These are phyloP conservation scores for Pelecanoides urinatrix DNA, from an alignment of 2,113 vertebrate species.

Conservation along the genomic window DNA sequence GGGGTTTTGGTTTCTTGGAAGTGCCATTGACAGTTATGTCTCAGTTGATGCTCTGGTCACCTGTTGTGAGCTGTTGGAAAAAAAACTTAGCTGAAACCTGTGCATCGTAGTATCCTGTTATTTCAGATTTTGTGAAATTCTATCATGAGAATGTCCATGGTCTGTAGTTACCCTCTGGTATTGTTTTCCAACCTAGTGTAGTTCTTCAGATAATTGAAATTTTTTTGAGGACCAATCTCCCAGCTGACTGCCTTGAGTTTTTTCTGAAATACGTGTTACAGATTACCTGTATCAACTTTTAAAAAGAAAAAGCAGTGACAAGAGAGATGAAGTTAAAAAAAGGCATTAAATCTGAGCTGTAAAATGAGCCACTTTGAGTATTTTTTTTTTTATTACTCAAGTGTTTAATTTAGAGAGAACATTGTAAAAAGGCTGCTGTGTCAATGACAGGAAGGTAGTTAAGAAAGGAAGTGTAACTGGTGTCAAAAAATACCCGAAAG, in stretches of 20 bases:
- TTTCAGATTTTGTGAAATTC: background rate
- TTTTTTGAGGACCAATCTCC: background rate
- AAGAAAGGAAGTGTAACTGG: background rate
- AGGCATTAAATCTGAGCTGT: background rate
- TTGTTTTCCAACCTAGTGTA: background rate
- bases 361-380: background rate
- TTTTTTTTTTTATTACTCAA: fast-evolving
- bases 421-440: background rate
- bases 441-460: background rate
- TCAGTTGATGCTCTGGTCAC: background rate
- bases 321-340: background rate
- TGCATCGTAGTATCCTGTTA: background rate
- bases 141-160: background rate
- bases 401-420: background rate
- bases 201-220: background rate
- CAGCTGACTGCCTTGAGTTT: background rate
- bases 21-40: background rate
- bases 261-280: background rate
- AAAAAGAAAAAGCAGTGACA: background rate
- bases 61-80: background rate
- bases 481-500: background rate
- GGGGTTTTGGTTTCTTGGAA: background rate
- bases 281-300: background rate
- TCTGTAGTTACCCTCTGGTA: background rate
- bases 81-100: background rate